Evolutionary conservation across 2,797 vertebrate genomes (phyloP).

Genomic region (Phrynocephalus guinanensis): DNA sequence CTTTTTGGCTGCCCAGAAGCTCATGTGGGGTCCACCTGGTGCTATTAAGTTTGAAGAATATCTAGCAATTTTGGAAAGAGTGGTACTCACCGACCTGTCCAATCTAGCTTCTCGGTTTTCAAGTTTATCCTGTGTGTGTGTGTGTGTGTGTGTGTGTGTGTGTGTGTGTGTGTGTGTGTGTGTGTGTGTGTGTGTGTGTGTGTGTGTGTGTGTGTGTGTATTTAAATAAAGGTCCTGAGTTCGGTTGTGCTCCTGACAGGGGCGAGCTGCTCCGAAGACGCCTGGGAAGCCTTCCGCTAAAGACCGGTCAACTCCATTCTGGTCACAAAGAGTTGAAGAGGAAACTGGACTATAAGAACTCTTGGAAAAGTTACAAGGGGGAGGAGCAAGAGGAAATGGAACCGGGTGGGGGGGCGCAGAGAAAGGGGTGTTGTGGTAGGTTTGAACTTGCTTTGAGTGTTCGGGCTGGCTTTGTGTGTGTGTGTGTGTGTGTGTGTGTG

Average conservation of each 20-base stretch:
- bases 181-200: too few relatives aligned
- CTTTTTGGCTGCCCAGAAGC: too few relatives aligned
- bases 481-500: too few relatives aligned
- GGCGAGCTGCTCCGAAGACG: not conserved
- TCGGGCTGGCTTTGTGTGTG: too few relatives aligned
- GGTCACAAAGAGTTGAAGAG: conserved; percentile 11
- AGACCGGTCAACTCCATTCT: conserved; percentile 12
- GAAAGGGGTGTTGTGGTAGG: not conserved
- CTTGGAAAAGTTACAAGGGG: conserved; percentile 26
- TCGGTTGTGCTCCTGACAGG: not conserved
- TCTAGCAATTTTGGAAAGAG: not conserved
- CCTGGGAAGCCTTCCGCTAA: not conserved
- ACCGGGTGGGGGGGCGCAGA: not conserved
- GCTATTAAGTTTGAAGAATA: not conserved
- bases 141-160: too few relatives aligned
- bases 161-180: too few relatives aligned
- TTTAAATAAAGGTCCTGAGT: not conserved
- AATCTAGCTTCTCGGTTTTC: not conserved
- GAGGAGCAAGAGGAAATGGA: conserved; percentile 71
- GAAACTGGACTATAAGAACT: conserved; percentile 41
- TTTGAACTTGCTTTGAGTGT: not conserved
- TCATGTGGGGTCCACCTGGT: too few relatives aligned
- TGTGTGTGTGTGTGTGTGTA: too few relatives aligned
- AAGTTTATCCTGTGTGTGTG: not conserved
- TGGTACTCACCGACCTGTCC: conserved; percentile 24